Conservation (phyloP, 2,797 vertebrate genomes). For the Acrossocheilus fasciatus region DNA sequence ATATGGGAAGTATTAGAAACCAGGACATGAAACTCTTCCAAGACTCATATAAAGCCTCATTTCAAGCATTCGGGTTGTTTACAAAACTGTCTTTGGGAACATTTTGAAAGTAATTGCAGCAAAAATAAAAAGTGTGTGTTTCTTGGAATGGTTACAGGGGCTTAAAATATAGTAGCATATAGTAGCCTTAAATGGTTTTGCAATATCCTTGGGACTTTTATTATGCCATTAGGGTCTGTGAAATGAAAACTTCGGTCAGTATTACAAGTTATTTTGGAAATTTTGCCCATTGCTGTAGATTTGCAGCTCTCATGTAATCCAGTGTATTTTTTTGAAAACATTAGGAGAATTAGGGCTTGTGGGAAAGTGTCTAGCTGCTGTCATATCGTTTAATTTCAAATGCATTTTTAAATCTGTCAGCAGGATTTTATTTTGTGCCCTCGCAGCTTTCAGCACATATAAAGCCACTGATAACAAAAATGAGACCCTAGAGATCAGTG, state of each 20-base stretch:
- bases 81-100: conserved; percentile 43
- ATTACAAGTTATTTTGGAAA: conserved; percentile 25
- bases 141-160: conserved; percentile 50
- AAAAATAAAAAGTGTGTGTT: conserved; percentile 53
- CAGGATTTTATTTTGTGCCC: conserved; percentile 8
- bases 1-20: conserved; percentile 38
- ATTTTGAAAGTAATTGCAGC: conserved; percentile 47
- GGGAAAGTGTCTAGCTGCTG: conserved; percentile 38
- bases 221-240: conserved; percentile 43
- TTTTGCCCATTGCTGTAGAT: not conserved
- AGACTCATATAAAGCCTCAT: conserved; percentile 40
- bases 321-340: not conserved
- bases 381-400: not conserved
- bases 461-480: not conserved
- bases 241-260: conserved; percentile 53
- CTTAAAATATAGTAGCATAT: conserved; percentile 35
- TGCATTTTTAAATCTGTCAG: conserved; percentile 41
- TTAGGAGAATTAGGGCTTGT: conserved; percentile 16
- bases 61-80: conserved; percentile 48
- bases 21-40: conserved; percentile 23
- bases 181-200: conserved; percentile 33
- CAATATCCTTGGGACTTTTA: conserved; percentile 36
- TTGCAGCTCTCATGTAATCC: conserved; percentile 14
- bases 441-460: conserved; percentile 6
- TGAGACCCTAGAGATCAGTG: not conserved